Evolutionary conservation across 2,797 vertebrate genomes (phyloP), one percentile per base, ranked within the genome.

Genomic region (Tapirus indicus): DNA sequence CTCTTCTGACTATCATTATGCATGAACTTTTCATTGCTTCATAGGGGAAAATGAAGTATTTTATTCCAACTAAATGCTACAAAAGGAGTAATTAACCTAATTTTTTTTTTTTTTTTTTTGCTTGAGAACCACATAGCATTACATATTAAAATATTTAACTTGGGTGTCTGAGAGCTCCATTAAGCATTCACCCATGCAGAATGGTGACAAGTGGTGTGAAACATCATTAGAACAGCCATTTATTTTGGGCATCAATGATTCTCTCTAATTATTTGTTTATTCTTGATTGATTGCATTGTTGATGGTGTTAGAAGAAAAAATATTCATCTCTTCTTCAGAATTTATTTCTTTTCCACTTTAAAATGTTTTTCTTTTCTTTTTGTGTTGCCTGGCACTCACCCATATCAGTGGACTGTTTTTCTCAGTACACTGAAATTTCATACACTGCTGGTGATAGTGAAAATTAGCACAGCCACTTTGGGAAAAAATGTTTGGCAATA

Each of bases 121-220:
- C 78, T 79, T 96, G 77, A 96, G 52, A 92, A 91, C 91, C 64
- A 80, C 78, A 91, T 96, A 44, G 44, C 21, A 97, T 95, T 92
- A 82, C 87, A 78, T 86, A 97, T 80, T 88, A 94, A 92, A 96
- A 97, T 84, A 88, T 95, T 95, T 90, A 95, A 91, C 35, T 82
- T 90, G 75, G 9, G 52, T 88, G 82, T 68, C 54, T 82, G 29
- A 14, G n/a, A 94, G 68, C 62, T 80, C 66, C 82, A 96, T 74
- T 95, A 97, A 95, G 35, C 72, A 95, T 68, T 95, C 62, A 89
- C 0, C 41, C 79, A 35, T 92, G 72, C 2, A 20, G 62, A 96
- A 83, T 82, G 32, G 47, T 82, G 49, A 47, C 41, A 92, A 97
- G n/a, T 90, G 38, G n/a, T 52, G 35, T 85, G 87, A 95, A 95